These are phyloP conservation scores for Meriones psammophilus DNA, from an alignment of 2,797 vertebrate genomes.

Conservation along the genomic window DNA sequence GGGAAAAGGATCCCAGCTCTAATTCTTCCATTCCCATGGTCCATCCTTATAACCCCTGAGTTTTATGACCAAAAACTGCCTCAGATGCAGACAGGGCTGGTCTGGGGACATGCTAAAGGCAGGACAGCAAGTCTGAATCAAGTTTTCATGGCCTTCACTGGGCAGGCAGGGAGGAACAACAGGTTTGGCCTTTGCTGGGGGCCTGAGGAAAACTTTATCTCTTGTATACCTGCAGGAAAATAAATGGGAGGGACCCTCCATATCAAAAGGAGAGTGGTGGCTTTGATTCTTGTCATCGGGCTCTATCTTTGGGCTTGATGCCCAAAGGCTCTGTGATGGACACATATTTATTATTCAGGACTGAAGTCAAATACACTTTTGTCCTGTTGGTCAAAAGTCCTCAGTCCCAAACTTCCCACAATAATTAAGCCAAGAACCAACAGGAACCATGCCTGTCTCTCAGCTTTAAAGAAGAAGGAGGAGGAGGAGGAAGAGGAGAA, in stretches of 20 bases:
- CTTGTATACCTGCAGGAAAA: background rate
- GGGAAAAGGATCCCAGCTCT: slow-evolving; percentile 32
- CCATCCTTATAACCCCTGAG: slow-evolving; percentile 69
- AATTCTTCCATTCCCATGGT: slow-evolving; percentile 79
- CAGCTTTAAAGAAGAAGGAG: background rate
- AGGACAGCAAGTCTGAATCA: slow-evolving; percentile 62
- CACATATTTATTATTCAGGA: background rate
- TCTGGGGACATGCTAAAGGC: slow-evolving; percentile 10
- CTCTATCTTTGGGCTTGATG: background rate
- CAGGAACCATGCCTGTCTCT: background rate
- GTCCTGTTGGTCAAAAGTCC: background rate
- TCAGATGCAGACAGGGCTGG: slow-evolving; percentile 62
- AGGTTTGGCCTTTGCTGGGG: background rate
- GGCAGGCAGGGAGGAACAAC: background rate
- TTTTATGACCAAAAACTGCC: slow-evolving; percentile 57
- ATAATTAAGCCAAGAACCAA: background rate
- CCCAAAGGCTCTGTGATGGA: background rate
- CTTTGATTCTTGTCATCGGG: background rate
- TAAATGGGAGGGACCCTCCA: background rate
- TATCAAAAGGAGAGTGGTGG: background rate
- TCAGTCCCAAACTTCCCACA: background rate
- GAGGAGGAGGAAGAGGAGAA: too few relatives aligned
- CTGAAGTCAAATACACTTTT: background rate
- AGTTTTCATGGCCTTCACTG: background rate
- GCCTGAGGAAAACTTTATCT: background rate